Conservation (phyloP, 2,888 invertebrate species). For the Ecliptopera silaceata region DNA sequence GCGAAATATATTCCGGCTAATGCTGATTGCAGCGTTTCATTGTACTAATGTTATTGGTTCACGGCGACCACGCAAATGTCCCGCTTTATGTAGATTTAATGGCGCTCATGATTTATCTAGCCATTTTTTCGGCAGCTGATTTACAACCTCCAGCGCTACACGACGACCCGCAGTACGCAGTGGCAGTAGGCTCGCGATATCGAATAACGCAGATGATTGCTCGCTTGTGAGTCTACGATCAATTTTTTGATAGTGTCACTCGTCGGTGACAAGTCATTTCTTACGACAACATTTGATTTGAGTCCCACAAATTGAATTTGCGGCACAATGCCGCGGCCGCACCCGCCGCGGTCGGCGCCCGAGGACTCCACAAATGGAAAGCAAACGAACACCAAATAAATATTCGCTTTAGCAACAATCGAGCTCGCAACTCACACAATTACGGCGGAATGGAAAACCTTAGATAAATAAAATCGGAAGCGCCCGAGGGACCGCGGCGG, state of each 20-base stretch:
- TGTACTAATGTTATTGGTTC: constrained; percentile 61
- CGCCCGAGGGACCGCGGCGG: constrained; percentile 44
- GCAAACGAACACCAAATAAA: constrained; percentile 77
- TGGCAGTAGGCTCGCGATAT: not conserved
- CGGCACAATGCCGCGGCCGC: constrained; percentile 59
- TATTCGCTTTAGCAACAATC: constrained; percentile 80
- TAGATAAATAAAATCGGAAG: constrained; percentile 80
- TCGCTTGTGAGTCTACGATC: constrained; percentile 55
- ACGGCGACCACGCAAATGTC: constrained; percentile 30
- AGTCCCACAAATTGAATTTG: constrained; percentile 77
- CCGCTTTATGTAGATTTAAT: constrained; percentile 49
- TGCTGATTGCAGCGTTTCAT: constrained; percentile 69
- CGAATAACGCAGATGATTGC: constrained; percentile 25
- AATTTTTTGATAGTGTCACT: constrained; percentile 80
- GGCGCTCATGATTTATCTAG: constrained; percentile 10
- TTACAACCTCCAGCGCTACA: not conserved
- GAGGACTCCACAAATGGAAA: constrained; percentile 57
- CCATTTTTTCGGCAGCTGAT: constrained; percentile 14
- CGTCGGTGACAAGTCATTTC: constrained; percentile 71
- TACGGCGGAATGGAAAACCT: constrained; percentile 79
- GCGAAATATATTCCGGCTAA: constrained; percentile 79
- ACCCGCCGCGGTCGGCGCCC: constrained; percentile 15
- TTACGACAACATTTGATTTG: constrained; percentile 76
- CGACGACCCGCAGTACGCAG: too few species aligned
- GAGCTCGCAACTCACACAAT: constrained; percentile 78